A percentile compares a stretch with the other conserved stretches of the same genome.
These are phyloP conservation scores for Nymphicus hollandicus DNA, from an alignment of 2,113 vertebrate species.

Conservation along the genomic window DNA sequence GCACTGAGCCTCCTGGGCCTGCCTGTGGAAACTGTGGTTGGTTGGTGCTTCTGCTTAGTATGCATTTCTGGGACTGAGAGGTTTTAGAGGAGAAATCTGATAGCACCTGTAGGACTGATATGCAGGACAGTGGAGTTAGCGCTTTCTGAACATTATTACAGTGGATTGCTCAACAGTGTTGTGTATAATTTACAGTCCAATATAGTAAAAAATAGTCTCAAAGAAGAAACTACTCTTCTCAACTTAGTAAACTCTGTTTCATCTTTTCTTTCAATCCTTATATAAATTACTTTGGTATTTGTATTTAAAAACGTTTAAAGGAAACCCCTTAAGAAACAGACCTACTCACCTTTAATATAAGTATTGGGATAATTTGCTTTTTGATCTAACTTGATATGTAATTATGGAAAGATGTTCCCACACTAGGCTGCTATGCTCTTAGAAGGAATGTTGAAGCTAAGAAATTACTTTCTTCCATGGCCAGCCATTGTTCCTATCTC, in stretches of 20 bases:
- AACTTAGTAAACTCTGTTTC: not conserved
- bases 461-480: not conserved
- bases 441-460: not conserved
- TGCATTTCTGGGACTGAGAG: not conserved
- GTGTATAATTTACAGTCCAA: not conserved
- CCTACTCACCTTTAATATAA: not conserved
- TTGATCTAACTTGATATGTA: not conserved
- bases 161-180: not conserved
- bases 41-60: not conserved
- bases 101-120: not conserved
- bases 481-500: not conserved
- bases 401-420: not conserved
- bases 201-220: not conserved
- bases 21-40: not conserved
- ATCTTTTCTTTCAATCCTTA: not conserved
- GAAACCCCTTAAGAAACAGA: not conserved
- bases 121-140: not conserved
- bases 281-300: not conserved
- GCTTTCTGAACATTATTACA: not conserved
- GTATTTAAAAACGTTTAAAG: not conserved
- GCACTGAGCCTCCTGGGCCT: not conserved
- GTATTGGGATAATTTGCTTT: not conserved
- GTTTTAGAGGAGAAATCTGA: not conserved
- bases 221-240: not conserved
- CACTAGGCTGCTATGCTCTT: not conserved